Conservation (phyloP, 2,797 vertebrate species). For the Coregonus ussuriensis region DNA sequence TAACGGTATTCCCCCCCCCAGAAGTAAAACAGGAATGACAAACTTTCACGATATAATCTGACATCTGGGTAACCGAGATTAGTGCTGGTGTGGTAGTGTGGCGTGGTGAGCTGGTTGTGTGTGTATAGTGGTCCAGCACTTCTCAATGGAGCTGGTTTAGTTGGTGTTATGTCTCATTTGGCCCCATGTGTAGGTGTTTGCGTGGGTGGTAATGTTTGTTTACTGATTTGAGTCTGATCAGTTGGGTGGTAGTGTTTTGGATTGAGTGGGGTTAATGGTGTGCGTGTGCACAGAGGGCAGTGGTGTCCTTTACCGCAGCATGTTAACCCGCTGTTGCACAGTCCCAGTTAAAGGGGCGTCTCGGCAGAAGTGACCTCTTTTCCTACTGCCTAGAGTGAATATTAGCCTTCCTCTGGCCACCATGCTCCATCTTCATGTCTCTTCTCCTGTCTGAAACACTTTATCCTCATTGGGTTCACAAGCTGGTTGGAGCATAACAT, state of each 20-base stretch:
- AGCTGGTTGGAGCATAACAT: constrained; percentile 5
- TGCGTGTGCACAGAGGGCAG: constrained; percentile 14
- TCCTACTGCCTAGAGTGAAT: constrained; percentile 26
- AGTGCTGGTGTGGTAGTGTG: not conserved
- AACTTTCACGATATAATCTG: too few species aligned
- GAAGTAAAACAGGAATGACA: too few species aligned
- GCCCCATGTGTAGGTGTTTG: not conserved
- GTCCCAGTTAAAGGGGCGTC: constrained; percentile 31
- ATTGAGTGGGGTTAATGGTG: not conserved
- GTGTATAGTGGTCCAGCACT: not conserved
- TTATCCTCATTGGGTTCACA: not conserved
- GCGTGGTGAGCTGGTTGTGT: not conserved
- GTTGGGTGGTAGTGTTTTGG: not conserved
- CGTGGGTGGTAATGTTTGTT: not conserved
- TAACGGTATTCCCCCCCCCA: too few species aligned
- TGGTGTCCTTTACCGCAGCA: constrained; percentile 13
- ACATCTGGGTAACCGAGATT: too few species aligned
- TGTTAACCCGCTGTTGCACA: constrained; percentile 37
- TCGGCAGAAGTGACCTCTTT: constrained; percentile 24
- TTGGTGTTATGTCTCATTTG: not conserved
- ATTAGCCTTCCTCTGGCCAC: constrained; percentile 22
- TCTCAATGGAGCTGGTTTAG: not conserved
- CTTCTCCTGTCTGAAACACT: constrained; percentile 5
- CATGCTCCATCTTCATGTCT: not conserved
- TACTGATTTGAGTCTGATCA: not conserved